Percentiles rank a stretch among this genome's conserved stretches.
Conservation (phyloP, 2,888 invertebrate genomes). For the Nymphalis c-album region DNA sequence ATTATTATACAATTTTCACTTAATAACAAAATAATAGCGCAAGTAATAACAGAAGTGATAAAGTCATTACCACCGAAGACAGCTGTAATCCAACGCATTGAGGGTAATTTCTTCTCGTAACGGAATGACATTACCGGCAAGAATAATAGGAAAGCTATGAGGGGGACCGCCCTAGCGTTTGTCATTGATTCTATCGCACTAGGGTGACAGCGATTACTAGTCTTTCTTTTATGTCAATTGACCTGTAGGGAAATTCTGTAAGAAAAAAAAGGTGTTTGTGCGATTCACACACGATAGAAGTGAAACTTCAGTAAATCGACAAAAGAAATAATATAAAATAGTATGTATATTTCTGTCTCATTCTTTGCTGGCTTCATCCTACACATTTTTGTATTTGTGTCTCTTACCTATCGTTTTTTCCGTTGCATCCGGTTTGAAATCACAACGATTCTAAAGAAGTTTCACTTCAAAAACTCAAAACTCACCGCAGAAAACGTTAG, state of each 20-base stretch:
- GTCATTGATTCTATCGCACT: conserved; percentile 60
- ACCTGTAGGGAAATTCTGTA: background rate
- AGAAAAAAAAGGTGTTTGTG: no score
- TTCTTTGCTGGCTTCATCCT: no score
- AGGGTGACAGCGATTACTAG: conserved; percentile 48
- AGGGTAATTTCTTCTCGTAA: conserved; percentile 49
- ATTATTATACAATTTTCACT: background rate
- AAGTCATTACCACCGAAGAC: conserved; percentile 38
- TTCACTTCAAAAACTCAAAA: no score
- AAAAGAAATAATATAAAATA: no score
- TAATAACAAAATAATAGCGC: conserved; percentile 30
- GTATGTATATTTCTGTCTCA: no score
- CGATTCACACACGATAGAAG: no score
- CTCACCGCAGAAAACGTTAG: no score
- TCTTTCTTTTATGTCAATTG: background rate
- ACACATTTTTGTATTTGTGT: no score
- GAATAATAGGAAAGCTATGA: conserved; percentile 64
- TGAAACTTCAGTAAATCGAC: no score
- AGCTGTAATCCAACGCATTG: conserved; percentile 56
- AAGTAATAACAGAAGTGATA: conserved; percentile 25
- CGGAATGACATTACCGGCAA: conserved; percentile 61
- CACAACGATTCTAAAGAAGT: no score
- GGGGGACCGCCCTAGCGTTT: conserved; percentile 55
- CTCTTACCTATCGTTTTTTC: no score
- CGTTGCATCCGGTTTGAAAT: no score